Base-by-base conservation (phyloP, 2,113 vertebrate genomes). In the Pampusana beccarii region DNA sequence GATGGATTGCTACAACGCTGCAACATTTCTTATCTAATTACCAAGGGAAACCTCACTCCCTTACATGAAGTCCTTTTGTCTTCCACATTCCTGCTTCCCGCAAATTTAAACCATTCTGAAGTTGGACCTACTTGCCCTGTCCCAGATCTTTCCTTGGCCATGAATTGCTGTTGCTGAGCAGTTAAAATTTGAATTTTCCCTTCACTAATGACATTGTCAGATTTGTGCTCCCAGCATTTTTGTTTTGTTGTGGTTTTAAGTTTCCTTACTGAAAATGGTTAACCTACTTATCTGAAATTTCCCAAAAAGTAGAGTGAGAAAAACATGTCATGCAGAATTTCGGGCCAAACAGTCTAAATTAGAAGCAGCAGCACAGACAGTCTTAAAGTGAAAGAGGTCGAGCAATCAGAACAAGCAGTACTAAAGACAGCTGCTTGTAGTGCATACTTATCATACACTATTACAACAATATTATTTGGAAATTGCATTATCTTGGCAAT, bases 191-290 rank as follows among this genome's bases (percentile, higher is more conserved):
- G 17, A 26, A 78, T 36, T 78, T 84, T 15, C 48, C 10, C 51
- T 79, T 85, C 31, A 20, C 21, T 71, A 73, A 48, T 16, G 29
- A 36, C 14, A 16, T 12, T 10, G n/a, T n/a, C 20, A 67, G 26
- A 31, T 31, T 48, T 24, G 31, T 56, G 31, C 62, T 54, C 31
- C 33, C 6, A 62, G 61, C 34, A 24, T 48, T 74, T 79, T 34
- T 36, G 9, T 19, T 64, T 81, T 62, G 29, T 20, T 64, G 66
- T 80, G 20, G 51, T 79, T 82, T 86, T 51, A 88, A 34, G 54
- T 93, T 90, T 80, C 70, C 42, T 75, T 38, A 79, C 44, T 80
- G 81, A 84, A 95, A 96, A 81, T 23, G 36, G 34, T 64, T 88
- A 79, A 80, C 34, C 33, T 46, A 40, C 16, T 73, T n/a, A 72